Percentiles rank a stretch among this genome's conserved stretches.
phyloP scores from a whole-genome alignment of 2,113 vertebrate genomes.

The Halichoeres trimaculatus region DNA sequence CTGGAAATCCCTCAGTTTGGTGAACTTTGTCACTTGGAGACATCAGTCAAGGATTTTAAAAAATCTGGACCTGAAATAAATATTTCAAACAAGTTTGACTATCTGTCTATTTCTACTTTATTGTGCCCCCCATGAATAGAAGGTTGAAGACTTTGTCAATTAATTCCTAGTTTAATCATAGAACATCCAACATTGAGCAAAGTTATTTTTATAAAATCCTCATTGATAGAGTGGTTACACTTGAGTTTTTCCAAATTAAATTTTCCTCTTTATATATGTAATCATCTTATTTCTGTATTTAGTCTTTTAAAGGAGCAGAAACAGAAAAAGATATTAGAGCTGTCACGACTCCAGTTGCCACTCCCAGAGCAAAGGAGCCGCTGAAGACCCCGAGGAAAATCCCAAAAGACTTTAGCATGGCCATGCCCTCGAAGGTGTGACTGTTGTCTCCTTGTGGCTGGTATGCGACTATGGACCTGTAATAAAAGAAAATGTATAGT shows the following conservation, averaged over 20 bases:
- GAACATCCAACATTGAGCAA: no score
- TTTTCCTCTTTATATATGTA: neutral
- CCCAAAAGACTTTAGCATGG: slow-evolving; percentile 95
- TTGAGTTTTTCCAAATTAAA: neutral
- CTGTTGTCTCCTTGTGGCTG: slow-evolving; percentile 94
- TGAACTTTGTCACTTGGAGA: slow-evolving; percentile 96
- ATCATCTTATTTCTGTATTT: neutral
- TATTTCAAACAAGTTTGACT: neutral
- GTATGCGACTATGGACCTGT: slow-evolving; percentile 95
- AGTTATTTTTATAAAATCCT: no score
- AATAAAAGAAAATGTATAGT: slow-evolving; percentile 20
- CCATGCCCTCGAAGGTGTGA: slow-evolving; percentile 95
- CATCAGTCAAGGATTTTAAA: slow-evolving; percentile 56
- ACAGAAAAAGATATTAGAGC: slow-evolving; percentile 95
- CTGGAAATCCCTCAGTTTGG: slow-evolving; percentile 94
- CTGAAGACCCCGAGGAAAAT: slow-evolving; percentile 98
- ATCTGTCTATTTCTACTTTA: no score
- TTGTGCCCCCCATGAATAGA: no score
- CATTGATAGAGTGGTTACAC: neutral
- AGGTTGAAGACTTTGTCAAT: no score
- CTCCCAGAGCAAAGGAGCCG: slow-evolving; percentile 96
- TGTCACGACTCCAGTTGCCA: slow-evolving; percentile 94
- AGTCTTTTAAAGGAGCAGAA: neutral
- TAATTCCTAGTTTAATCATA: no score
- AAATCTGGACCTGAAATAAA: no score